Base-by-base conservation (phyloP, 2,113 vertebrate genomes). In the Tauraco erythrolophus region DNA sequence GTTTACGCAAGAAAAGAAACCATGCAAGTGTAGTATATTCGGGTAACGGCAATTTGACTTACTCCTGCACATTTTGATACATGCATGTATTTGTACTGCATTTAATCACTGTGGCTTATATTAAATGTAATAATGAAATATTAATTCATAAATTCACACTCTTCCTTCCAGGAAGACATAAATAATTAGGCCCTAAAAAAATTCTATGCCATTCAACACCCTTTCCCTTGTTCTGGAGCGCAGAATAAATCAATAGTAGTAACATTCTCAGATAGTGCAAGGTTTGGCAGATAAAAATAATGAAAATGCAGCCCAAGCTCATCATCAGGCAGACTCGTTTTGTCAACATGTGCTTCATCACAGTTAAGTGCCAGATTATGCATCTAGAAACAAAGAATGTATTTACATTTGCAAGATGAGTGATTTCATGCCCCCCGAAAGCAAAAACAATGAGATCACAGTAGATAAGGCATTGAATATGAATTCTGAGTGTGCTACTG, bases 241-340 rank as follows among this genome's bases (percentile, higher is more conserved):
- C 74, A 92, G 91, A 90, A 62, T n/a, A 89, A 96, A 94, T 95
- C 94, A 81, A 89, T 84, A 78, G 64, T 25, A 75, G 85, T 92
- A 94, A 95, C 84, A 91, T 88, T 75, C 69, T 77, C 70, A 74
- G 88, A 90, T 86, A 94, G 93, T 80, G 80, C 46, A 60, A 87
- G 35, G 28, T 86, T 95, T 95, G 88, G 77, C 89, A 92, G 86
- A 87, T 82, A 81, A 94, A 95, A 96, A 87, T 91, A 91, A 95
- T 56, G 56, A 66, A 86, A 91, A 84, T 12, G 8, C 64, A 71
- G 48, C 65, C 60, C 56, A 45, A 81, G 92, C 76, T 78, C 80
- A 84, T 92, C 21, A 9, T 93, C 83, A 81, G 88, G 68, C 69
- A 84, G 39, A 33, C 69, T 92, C 60, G 2, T 87, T 97, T 82